Percentiles rank a stretch among this genome's conserved stretches.
These are phyloP conservation scores for Mythimna ferrago DNA, from an alignment of 2,888 invertebrate genomes.

Conservation along the genomic window DNA sequence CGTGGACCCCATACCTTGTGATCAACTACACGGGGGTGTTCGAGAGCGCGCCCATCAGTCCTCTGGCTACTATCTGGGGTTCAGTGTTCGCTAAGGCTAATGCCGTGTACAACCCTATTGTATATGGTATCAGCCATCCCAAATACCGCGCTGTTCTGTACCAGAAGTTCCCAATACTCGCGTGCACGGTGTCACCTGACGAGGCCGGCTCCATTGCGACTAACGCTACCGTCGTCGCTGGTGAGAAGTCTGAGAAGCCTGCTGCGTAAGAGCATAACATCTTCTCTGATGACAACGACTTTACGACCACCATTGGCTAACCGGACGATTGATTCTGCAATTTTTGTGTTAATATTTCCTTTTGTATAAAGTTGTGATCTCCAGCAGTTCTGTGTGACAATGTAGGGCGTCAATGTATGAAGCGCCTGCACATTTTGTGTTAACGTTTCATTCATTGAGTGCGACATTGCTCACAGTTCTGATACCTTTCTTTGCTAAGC, in stretches of 20 bases:
- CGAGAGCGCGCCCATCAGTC: constrained; percentile 93
- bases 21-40: constrained; percentile 96
- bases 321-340: constrained; percentile 78
- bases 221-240: constrained; percentile 92
- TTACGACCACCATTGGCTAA: constrained; percentile 57
- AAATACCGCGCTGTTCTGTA: constrained; percentile 94
- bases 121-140: constrained; percentile 96
- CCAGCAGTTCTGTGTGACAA: constrained; percentile 75
- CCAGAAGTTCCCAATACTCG: constrained; percentile 94
- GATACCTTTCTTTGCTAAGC: constrained; percentile 3
- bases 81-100: constrained; percentile 98
- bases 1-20: constrained; percentile 97
- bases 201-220: constrained; percentile 93
- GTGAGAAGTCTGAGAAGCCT: constrained; percentile 93
- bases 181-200: constrained; percentile 91
- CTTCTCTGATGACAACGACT: constrained; percentile 27
- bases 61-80: constrained; percentile 96
- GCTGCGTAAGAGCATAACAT: constrained; percentile 85
- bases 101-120: constrained; percentile 97
- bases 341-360: constrained; percentile 12
- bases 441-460: constrained; percentile 16
- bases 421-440: constrained; percentile 81
- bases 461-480: constrained; percentile 20
- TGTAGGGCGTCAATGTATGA: constrained; percentile 68
- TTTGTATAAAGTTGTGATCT: constrained; percentile 32